Evolutionary conservation across 2,113 vertebrate species (phyloP), one percentile per base, ranked within the genome.

Genomic region (Archocentrus centrarchus): DNA sequence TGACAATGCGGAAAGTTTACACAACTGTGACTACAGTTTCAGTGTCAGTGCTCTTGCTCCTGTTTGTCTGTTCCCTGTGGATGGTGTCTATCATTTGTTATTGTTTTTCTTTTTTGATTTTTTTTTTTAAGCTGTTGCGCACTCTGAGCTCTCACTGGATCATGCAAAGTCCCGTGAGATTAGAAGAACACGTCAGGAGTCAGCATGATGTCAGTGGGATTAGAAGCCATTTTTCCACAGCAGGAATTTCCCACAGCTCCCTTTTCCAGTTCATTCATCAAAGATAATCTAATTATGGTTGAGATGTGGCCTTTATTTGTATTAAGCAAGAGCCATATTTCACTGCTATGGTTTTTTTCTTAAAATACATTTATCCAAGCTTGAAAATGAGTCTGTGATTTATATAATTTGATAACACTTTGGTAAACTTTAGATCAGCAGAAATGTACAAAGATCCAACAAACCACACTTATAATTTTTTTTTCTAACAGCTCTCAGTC

Each of bases 181-280:
- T 53, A 11, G 1, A 78, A 11, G 13, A 13, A 77, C 15, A 79
- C 15, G 1, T 44, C 41, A 59, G 6, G 11, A 63, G 61, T 83
- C 62, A 59, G 24, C 30, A 22, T 22, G 53, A 79, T 68, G 24
- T 76, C 78, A 82, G 3, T 68, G 13, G 30, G 15, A 20, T 73
- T 30, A 44, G 18, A 66, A 58, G 30, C 10, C 2, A 8, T 18
- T 39, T 62, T 47, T 63, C 22, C 7, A n/a, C n/a, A 1, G n/a
- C 14, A 63, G 18, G 35, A 55, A 73, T 50, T 88, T 81, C 83
- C 83, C 77, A 81, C 39, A 57, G 57, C 30, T 59, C 37, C 1
- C 11, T 50, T 79, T 30, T 17, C n/a, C 2, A 32, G 8, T 20
- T 20, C 1, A 6, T 22, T 57, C 30, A 22, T 2, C 17, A 58